phyloP scores from a whole-genome alignment of 2,797 vertebrate genomes.

The Silurus lanzhouensis region DNA sequence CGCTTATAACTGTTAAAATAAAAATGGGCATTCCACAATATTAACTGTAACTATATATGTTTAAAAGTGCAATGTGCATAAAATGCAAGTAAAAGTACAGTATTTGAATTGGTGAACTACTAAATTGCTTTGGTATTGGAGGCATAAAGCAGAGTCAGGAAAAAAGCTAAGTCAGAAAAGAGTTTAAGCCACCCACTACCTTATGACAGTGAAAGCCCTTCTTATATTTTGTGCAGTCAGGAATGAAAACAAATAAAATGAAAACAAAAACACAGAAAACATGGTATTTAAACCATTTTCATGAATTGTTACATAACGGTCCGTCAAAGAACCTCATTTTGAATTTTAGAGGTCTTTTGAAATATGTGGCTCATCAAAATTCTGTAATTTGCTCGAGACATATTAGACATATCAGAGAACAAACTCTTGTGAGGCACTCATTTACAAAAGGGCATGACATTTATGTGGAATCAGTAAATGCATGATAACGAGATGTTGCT shows the following conservation, averaged over 20 bases:
- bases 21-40: background rate
- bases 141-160: background rate
- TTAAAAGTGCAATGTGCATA: too few relatives aligned
- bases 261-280: background rate
- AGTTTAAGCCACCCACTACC: background rate
- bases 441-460: conserved; percentile 42
- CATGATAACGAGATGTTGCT: conserved; percentile 24
- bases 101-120: background rate
- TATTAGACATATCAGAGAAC: conserved; percentile 14
- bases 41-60: background rate
- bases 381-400: conserved; percentile 7
- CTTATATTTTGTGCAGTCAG: background rate
- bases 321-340: background rate
- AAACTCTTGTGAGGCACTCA: conserved; percentile 16
- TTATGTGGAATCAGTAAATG: conserved; percentile 23
- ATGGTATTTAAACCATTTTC: background rate
- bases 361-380: conserved; percentile 8
- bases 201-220: background rate
- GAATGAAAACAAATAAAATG: background rate
- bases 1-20: background rate
- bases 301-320: background rate
- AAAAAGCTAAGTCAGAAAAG: background rate
- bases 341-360: background rate
- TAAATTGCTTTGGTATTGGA: background rate
- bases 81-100: background rate